Evolutionary conservation across 2,888 invertebrate species (phyloP).

Genomic region (Eupithecia vulgata): DNA sequence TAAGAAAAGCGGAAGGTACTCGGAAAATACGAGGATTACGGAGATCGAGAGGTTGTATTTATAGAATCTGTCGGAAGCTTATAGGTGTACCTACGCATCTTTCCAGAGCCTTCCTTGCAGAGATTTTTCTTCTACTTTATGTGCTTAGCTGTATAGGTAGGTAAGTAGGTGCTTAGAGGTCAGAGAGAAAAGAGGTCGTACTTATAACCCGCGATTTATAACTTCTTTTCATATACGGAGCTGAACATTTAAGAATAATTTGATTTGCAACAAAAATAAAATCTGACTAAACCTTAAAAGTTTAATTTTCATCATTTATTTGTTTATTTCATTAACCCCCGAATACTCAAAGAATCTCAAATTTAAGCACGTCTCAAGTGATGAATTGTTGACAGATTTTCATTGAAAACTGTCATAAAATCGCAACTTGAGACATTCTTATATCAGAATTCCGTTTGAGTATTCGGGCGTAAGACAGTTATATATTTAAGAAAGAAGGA

Average conservation of each 20-base stretch:
- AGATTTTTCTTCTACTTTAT: slow-evolving; percentile 2
- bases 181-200: background rate
- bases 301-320: too few relatives aligned
- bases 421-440: too few relatives aligned
- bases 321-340: too few relatives aligned
- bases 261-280: too few relatives aligned
- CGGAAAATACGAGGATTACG: slow-evolving; percentile 1
- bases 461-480: too few relatives aligned
- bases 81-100: background rate
- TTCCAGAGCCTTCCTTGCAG: background rate
- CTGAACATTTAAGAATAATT: background rate
- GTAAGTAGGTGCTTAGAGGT: background rate
- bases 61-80: background rate
- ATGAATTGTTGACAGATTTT: too few relatives aligned
- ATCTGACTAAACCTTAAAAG: too few relatives aligned
- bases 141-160: background rate
- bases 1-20: background rate
- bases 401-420: too few relatives aligned
- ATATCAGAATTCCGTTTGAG: too few relatives aligned
- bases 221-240: background rate
- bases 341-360: too few relatives aligned
- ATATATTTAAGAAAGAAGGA: too few relatives aligned
- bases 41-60: slow-evolving; percentile 3
- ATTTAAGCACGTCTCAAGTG: too few relatives aligned
- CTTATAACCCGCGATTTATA: background rate